Evolutionary conservation across 2,888 invertebrate genomes (phyloP).

Genomic region (Drosophila planitibia): DNA sequence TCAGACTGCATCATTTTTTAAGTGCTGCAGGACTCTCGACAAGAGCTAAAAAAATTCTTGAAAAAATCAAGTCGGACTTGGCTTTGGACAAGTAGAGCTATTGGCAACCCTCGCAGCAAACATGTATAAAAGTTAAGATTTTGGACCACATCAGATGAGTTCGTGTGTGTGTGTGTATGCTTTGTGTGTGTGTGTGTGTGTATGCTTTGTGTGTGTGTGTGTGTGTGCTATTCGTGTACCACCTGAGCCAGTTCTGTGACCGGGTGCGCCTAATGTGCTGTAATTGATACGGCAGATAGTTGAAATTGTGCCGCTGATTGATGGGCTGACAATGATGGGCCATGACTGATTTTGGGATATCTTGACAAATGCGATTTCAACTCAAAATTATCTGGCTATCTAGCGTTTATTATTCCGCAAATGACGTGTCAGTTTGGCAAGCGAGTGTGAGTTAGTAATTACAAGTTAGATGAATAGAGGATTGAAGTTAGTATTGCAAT

Average conservation of each 20-base stretch:
- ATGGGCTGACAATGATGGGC: constrained; percentile 33
- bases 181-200: not conserved
- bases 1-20: not conserved
- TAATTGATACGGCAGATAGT: constrained; percentile 35
- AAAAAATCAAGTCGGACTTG: not conserved
- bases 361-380: constrained; percentile 25
- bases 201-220: not conserved
- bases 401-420: constrained; percentile 10
- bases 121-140: constrained; percentile 2
- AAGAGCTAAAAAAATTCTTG: not conserved
- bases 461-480: not conserved
- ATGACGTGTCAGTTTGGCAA: constrained; percentile 3
- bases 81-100: not conserved
- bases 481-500: constrained; percentile 21
- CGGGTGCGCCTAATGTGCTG: constrained; percentile 25
- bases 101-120: constrained; percentile 3
- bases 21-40: not conserved
- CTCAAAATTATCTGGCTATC: not conserved
- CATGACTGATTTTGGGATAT: constrained; percentile 12
- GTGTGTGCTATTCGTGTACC: not conserved
- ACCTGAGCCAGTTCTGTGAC: constrained; percentile 6
- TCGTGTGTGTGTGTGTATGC: not conserved
- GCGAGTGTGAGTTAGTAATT: constrained; percentile 18
- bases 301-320: constrained; percentile 31
- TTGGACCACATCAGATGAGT: not conserved